phyloP scores from a whole-genome alignment of 30 jellyfish, hydroid and myxozoan species.

The Turritopsis dohrnii region DNA sequence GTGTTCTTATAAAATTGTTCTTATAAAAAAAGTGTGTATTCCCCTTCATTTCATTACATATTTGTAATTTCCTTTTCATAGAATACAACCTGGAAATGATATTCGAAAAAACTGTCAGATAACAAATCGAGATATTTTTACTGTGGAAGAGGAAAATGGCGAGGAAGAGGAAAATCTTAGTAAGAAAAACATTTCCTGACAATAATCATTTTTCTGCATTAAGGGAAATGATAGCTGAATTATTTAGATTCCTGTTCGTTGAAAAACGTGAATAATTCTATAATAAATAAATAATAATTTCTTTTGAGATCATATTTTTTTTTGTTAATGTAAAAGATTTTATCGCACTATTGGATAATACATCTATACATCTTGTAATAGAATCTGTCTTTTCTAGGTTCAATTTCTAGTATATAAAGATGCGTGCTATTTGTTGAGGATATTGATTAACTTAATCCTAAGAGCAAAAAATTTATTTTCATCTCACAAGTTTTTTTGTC shows the following conservation, averaged over 20 bases:
- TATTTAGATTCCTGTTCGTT: not conserved
- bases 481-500: too few species aligned
- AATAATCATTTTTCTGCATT: not conserved
- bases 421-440: too few species aligned
- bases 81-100: not conserved
- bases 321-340: not conserved
- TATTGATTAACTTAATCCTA: too few species aligned
- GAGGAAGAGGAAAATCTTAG: not conserved
- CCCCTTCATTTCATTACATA: not conserved
- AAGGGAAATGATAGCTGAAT: not conserved
- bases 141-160: not conserved
- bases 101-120: not conserved
- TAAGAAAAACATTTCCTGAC: not conserved
- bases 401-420: too few species aligned
- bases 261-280: not conserved
- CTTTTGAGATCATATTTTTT: too few species aligned
- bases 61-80: not conserved
- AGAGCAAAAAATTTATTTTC: too few species aligned
- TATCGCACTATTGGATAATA: too few species aligned
- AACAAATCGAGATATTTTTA: not conserved
- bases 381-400: too few species aligned
- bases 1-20: too few species aligned
- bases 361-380: too few species aligned
- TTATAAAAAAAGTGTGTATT: too few species aligned
- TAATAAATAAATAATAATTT: too few species aligned